Evolutionary conservation across 2,113 vertebrate species (phyloP), one percentile per base, ranked within the genome.

Genomic region (Larimichthys polyactis): DNA sequence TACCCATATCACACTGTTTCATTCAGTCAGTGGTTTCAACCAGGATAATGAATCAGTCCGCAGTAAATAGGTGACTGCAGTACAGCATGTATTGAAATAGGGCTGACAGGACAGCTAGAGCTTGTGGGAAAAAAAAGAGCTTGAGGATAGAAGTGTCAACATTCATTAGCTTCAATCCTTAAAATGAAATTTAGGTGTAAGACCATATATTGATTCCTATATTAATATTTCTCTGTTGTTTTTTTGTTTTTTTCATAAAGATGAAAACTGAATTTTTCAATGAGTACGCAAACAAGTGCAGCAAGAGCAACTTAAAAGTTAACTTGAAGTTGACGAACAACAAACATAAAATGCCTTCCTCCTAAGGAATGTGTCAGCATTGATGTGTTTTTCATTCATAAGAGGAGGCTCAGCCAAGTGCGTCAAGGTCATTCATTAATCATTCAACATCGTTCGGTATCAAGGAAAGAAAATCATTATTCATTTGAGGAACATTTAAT

Each of bases 191-290:
- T 36, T 48, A 55, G 16, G 16, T 46, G 17, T 3, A 6, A 51
- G 16, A 69, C 48, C 72, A 60, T 54, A n/a, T 66, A 82, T 88
- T 59, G 79, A 82, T 76, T 75, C 17, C 20, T 54, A 8, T 60
- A 75, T 66, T 16, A 46, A 71, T 70, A 51, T 70, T 58, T 51
- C 3, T 20, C 4, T 40, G 7, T 40, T 9, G 32, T 8, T 5
- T 4, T n/a, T 54, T 4, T 5, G 5, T 77, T n/a, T 54, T 4
- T 12, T 24, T 62, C 8, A 55, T 19, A 29, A 36, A 65, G 60
- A 69, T 58, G 20, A 49, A 22, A 75, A 49, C 3, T 3, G 22
- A 80, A 64, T n/a, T 62, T 71, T 36, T 81, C 8, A 17, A 70
- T 19, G 43, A 20, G 20, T 60, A 36, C 75, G 36, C 48, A 80